Conservation (phyloP, 1,140 invertebrate genomes). For the Bombus haemorrhoidalis region DNA sequence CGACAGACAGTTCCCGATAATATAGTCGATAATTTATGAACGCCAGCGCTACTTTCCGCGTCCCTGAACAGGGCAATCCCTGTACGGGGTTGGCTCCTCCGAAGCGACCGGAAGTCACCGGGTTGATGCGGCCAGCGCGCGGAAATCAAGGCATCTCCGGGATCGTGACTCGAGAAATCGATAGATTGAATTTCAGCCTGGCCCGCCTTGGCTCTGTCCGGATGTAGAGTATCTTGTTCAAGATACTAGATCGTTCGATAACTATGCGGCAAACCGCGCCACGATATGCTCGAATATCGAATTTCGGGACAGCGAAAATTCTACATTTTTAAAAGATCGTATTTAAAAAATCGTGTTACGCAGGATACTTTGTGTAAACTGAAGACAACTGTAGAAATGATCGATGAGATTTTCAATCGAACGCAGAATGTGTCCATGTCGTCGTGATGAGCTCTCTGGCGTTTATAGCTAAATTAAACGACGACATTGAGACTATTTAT, state of each 20-base stretch:
- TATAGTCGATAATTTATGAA: conserved; percentile 77
- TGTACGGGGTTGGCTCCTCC: conserved; percentile 24
- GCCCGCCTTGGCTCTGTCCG: not conserved
- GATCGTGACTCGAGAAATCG: conserved; percentile 24
- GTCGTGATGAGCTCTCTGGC: no score
- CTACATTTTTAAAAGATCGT: no score
- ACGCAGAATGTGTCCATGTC: no score
- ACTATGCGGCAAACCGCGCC: not conserved
- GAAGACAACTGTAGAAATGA: no score
- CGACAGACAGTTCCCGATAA: conserved; percentile 60
- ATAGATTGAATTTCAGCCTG: conserved; percentile 22
- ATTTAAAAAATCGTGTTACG: no score
- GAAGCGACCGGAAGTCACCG: conserved; percentile 30
- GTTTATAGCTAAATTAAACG: no score
- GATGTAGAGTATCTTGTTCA: not conserved
- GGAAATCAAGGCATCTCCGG: conserved; percentile 56
- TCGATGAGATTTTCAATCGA: no score
- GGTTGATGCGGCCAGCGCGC: conserved; percentile 36
- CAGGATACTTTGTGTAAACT: no score
- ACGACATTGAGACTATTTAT: no score
- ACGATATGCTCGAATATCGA: not conserved
- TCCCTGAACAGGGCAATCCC: conserved; percentile 37
- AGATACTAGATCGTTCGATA: not conserved
- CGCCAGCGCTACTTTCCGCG: conserved; percentile 38
- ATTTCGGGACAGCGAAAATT: not conserved